Conservation (phyloP, 2,888 invertebrate species). For the Fragum sueziense region DNA sequence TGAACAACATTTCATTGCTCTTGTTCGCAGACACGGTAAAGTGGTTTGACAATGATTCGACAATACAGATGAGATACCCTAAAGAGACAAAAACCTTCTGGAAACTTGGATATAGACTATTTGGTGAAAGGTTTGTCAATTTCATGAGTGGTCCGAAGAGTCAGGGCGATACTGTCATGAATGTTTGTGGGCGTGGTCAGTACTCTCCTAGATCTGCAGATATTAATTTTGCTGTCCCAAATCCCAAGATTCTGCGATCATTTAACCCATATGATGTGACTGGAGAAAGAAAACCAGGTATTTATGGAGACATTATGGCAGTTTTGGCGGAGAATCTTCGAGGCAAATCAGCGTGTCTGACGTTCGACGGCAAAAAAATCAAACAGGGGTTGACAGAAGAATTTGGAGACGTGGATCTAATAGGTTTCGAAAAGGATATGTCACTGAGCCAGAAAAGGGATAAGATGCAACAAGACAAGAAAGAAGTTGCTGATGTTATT, state of each 20-base stretch:
- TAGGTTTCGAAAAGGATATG: slow-evolving; percentile 44
- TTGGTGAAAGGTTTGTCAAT: slow-evolving; percentile 6
- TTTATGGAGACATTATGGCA: background rate
- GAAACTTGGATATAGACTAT: slow-evolving; percentile 10
- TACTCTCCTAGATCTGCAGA: background rate
- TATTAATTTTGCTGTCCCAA: background rate
- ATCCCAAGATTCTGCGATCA: background rate
- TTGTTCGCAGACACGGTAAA: background rate
- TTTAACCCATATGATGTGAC: background rate
- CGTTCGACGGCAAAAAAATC: slow-evolving; percentile 57
- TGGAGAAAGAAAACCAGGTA: background rate
- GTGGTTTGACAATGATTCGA: background rate
- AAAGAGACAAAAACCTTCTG: slow-evolving; percentile 2
- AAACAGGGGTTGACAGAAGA: slow-evolving; percentile 46
- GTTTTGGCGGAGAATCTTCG: slow-evolving; percentile 11
- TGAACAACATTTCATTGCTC: slow-evolving; percentile 12
- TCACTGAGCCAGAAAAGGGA: slow-evolving; percentile 23
- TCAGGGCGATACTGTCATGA: background rate
- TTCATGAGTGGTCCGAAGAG: slow-evolving; percentile 1
- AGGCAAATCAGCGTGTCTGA: slow-evolving; percentile 41
- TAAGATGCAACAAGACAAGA: background rate
- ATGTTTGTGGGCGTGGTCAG: background rate
- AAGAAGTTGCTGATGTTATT: background rate
- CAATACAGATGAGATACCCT: background rate
- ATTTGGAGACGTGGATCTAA: slow-evolving; percentile 48